Conservation (phyloP, 2,888 invertebrate genomes). For the Coelogynopora nodosa region DNA sequence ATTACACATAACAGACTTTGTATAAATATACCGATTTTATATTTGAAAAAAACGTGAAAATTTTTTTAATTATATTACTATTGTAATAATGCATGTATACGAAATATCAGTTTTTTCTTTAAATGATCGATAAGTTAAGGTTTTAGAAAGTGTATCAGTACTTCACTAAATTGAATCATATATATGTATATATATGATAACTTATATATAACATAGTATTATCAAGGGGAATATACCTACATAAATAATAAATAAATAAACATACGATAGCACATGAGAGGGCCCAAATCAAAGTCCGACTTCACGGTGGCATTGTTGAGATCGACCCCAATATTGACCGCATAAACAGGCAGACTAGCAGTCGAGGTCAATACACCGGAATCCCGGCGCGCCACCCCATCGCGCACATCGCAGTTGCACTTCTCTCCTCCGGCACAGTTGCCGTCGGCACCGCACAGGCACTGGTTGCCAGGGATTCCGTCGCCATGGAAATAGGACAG, state of each 20-base stretch:
- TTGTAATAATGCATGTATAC: too few species aligned
- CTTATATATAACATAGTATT: too few species aligned
- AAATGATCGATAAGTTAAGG: too few species aligned
- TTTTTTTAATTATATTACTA: too few species aligned
- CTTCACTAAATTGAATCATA: too few species aligned
- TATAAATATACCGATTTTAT: too few species aligned
- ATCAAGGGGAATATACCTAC: neutral
- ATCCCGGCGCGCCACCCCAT: slow-evolving; percentile 51
- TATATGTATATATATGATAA: too few species aligned
- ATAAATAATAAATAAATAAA: neutral
- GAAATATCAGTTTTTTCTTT: too few species aligned
- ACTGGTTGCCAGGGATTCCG: neutral
- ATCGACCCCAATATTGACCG: slow-evolving; percentile 47
- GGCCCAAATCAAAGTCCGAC: neutral
- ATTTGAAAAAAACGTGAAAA: too few species aligned
- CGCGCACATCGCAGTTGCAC: slow-evolving; percentile 55
- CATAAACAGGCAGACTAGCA: slow-evolving; percentile 50
- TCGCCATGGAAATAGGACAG: slow-evolving; percentile 27
- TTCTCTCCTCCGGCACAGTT: neutral
- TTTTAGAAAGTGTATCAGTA: too few species aligned
- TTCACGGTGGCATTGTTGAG: neutral
- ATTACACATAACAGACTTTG: too few species aligned
- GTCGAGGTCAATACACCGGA: slow-evolving; percentile 52
- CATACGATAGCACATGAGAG: slow-evolving; percentile 9
- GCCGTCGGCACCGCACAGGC: neutral